Base-by-base conservation (phyloP, 2,113 vertebrate genomes). In the Campylorhamphus procurvoides region DNA sequence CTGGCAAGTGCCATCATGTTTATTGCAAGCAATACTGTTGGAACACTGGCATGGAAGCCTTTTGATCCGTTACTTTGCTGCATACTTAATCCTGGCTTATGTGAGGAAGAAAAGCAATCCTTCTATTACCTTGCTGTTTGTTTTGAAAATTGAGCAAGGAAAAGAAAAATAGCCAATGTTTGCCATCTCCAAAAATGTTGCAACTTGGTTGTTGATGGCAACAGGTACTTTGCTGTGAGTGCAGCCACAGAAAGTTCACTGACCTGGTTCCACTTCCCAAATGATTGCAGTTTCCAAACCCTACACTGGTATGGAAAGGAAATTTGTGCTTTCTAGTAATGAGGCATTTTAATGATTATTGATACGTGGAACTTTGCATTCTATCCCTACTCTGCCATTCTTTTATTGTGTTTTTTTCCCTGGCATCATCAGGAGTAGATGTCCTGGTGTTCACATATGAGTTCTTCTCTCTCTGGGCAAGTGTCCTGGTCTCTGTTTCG, bases 31-130 rank as follows among this genome's bases (percentile, higher is more conserved):
- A 92, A 14, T 85, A 90, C 73, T 66, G 40, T 6, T 19, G 12
- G 81, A 93, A 87, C 6, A 2, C 67, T 91, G 64, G 78, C 39
- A 40, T 59, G 52, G 91, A 91, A 95, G 50, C 42, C 59, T 83
- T 94, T 76, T 90, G 88, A 69, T 92, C 69, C 0, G 0, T 84
- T 92, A 27, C 42, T 24, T 84, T 87, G 77, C 72, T 91, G 47
- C 50, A 16, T 44, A 23, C 28, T 89, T 91, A 96, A 79, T 88
- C 82, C 72, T 80, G 75, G 73, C 42, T 95, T 86, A 89, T 29
- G 18, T 59, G 63, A 72, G 68, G 67, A 44, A 91, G 64, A 59
- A 89, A 89, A 92, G 14, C 75, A 87, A 52, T 52, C 67, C 66
- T 46, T 66, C 59, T 53, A 1, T 42, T 86, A 67, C 50, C 10